Evolutionary conservation across 2,113 vertebrate species (phyloP), one percentile per base, ranked within the genome.

Genomic region (Ctenomys sociabilis): DNA sequence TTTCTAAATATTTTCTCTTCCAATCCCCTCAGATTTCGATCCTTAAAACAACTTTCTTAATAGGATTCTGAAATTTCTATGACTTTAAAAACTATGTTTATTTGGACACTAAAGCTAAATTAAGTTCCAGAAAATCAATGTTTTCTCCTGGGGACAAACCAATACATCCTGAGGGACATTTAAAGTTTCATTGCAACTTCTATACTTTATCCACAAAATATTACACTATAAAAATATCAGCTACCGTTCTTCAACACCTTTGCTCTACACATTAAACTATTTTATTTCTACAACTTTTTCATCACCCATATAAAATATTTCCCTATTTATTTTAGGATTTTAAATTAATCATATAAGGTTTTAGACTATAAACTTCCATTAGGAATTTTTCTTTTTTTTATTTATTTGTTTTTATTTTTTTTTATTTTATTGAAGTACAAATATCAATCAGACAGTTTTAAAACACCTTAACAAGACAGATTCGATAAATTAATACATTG

Each of bases 281-380:
- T 24, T 81, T 22, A 75, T 81, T 85, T 95, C 28, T 75, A 64
- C 37, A 93, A 10, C 70, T 90, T 96, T 89, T 72, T 84, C 37
- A 68, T 59, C 7, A 64, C 16, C 80, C 10, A 83, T 91, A 17
- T 88, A 81, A 75, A 95, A 54, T 77, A 93, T 88, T 83, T 28
- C 3, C 26, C 12, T 43, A 84, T 28, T 7, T 1, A 19, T 13
- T 49, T 37, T 35, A 78, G 17, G 37, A 85, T 93, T 77, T 22
- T 43, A 93, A 93, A 22, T 77, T 66, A 87, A 78, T 54, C 9
- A 1, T 57, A 21, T 40, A 81, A 7, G 16, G 61, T 86, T 85
- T 10, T 57, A 89, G 89, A 72, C 9, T 72, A 22, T 37, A 70
- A 70, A 35, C 16, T 45, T 86, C 45, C 35, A 89, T 7, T 77